Percentiles rank a stretch among this genome's conserved stretches.
phyloP scores from a whole-genome alignment of 2,797 vertebrate species.

The Muraenolepis orangiensis region DNA sequence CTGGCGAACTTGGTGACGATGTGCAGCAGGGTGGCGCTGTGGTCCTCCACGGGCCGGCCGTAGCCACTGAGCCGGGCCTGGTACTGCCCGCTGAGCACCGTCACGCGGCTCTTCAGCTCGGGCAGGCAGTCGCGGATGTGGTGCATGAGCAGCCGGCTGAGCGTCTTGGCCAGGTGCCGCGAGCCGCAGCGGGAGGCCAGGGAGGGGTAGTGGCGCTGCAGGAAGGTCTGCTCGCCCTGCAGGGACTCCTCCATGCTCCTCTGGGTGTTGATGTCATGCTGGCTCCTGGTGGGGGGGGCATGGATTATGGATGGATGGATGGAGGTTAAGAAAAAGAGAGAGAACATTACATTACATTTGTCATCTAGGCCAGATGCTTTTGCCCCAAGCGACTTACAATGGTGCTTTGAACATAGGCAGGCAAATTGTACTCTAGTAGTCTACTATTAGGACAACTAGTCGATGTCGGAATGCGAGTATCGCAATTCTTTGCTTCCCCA shows the following conservation, averaged over 20 bases:
- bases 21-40: conserved; percentile 82
- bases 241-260: conserved; percentile 71
- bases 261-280: conserved; percentile 78
- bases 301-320: not conserved
- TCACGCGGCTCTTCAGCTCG: conserved; percentile 79
- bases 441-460: too few relatives aligned
- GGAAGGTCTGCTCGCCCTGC: conserved; percentile 75
- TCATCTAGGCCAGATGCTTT: too few relatives aligned
- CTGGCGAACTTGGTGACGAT: conserved; percentile 84
- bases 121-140: conserved; percentile 84
- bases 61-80: conserved; percentile 77
- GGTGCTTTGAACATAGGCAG: too few relatives aligned
- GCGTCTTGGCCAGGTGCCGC: conserved; percentile 74
- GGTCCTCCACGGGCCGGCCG: conserved; percentile 80
- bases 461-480: not conserved
- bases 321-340: too few relatives aligned
- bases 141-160: conserved; percentile 81
- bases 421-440: too few relatives aligned
- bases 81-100: conserved; percentile 74
- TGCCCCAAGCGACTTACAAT: too few relatives aligned
- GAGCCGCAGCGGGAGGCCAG: conserved; percentile 76
- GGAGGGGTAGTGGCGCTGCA: conserved; percentile 80
- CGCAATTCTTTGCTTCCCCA: not conserved
- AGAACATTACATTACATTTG: too few relatives aligned
- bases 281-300: conserved; percentile 67